phyloP scores from a whole-genome alignment of 2,113 vertebrate genomes.

The Corydoras sp. region DNA sequence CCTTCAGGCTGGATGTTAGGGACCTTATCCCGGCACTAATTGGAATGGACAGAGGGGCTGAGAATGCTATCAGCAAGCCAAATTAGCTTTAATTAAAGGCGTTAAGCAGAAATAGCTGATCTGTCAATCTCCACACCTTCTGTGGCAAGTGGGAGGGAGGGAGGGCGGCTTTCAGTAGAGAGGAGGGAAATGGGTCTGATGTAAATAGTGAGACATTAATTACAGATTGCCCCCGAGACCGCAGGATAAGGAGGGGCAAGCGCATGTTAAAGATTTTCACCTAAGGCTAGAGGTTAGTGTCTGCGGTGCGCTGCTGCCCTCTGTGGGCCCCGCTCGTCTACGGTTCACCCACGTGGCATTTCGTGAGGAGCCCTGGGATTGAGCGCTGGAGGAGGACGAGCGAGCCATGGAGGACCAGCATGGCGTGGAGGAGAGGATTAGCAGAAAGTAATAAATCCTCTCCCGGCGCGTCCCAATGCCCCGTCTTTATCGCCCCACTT shows the following conservation, averaged over 20 bases:
- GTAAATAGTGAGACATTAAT: slow-evolving; percentile 50
- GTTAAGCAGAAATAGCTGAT: slow-evolving; percentile 48
- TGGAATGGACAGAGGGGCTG: slow-evolving; percentile 40
- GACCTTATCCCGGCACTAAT: slow-evolving; percentile 45
- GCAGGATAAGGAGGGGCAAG: not conserved
- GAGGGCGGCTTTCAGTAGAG: slow-evolving; percentile 1
- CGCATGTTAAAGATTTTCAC: slow-evolving; percentile 10
- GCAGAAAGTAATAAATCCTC: slow-evolving; percentile 28
- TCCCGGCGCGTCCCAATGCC: not conserved
- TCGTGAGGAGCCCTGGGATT: not conserved
- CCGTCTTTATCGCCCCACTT: not conserved
- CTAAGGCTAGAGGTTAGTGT: slow-evolving; percentile 10
- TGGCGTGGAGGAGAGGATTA: slow-evolving; percentile 32
- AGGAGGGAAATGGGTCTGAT: slow-evolving; percentile 21
- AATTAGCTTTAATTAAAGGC: slow-evolving; percentile 52
- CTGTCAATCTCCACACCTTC: slow-evolving; percentile 48
- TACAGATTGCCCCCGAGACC: slow-evolving; percentile 38
- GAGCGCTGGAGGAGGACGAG: slow-evolving; percentile 8
- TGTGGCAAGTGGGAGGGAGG: slow-evolving; percentile 32
- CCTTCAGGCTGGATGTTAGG: slow-evolving; percentile 38
- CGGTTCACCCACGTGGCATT: not conserved
- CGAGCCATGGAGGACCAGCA: slow-evolving; percentile 23
- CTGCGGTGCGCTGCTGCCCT: slow-evolving; percentile 42
- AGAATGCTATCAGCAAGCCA: slow-evolving; percentile 47
- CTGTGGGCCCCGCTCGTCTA: slow-evolving; percentile 29